Base-by-base conservation (phyloP, 2,797 vertebrate species). In the Rhodeus uyekii region DNA sequence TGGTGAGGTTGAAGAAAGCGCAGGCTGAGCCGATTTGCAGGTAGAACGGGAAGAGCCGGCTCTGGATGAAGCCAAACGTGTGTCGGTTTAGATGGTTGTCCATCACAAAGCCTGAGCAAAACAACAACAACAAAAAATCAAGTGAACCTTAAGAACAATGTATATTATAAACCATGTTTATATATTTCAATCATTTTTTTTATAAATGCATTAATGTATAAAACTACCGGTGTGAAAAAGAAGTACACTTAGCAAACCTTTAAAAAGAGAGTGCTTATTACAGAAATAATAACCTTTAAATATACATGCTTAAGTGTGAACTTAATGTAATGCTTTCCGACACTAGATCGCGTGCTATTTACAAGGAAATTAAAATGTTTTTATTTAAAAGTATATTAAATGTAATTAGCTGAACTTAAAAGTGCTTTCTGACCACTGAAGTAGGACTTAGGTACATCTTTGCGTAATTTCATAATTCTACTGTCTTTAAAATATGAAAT, bases 11-110 rank as follows among this genome's bases (percentile, higher is more conserved):
- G 83, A 96, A 90, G 92, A 96, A 96, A 63, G 96, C 95, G 13
- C 95, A 96, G 1, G 92, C 89, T 4, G 94, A 96, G 71, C 94
- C 87, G 55, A 96, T 87, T 89, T 96, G 94, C 87, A 95, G 94
- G 87, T 95, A 96, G 81, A 94, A 96, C 0, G 96, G 95, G 78
- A 96, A 96, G n/a, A 96, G 95, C n/a, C 92, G 84, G 1, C 93
- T 94, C 89, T 95, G 94, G 84, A 96, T 94, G 76, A 93, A 95
- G 24, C 95, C 93, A 0, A 90, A 95, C 0, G 94, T 95, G 90
- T 96, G 95, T 87, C 92, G 92, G 90, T 95, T 94, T 77, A 96
- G 92, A 89, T 91, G 88, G 88, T 86, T 95, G 92, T 94, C 89
- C 95, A 96, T 95, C 88, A 96, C 94, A 4, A 96, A 94, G 60